Percentiles rank a stretch among this genome's conserved stretches.
Evolutionary conservation across 2,888 invertebrate genomes (phyloP).

Genomic region (Epinotia brunnichana): DNA sequence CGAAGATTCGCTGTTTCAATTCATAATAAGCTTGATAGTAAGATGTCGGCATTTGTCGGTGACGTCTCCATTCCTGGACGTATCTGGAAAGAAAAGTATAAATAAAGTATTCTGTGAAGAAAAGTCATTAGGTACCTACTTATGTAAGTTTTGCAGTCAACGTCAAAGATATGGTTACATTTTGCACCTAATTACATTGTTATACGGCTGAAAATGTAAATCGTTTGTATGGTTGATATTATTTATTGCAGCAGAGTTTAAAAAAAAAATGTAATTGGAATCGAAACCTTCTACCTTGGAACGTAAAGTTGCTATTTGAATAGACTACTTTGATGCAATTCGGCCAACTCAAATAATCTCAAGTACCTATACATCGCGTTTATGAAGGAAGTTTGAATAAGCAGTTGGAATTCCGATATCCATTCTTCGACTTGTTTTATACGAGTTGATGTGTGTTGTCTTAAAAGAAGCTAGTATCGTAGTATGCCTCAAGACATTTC

Average conservation of each 20-base stretch:
- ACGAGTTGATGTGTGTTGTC: neutral
- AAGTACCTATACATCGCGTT: neutral
- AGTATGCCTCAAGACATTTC: neutral
- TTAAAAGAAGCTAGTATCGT: neutral
- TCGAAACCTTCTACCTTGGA: too few species aligned
- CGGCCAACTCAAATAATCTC: too few species aligned
- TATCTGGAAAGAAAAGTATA: conserved; percentile 32
- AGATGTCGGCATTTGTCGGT: conserved; percentile 33
- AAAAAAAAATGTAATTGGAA: too few species aligned
- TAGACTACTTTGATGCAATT: too few species aligned
- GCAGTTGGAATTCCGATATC: neutral
- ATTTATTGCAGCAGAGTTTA: too few species aligned
- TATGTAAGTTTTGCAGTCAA: neutral
- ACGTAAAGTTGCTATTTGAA: too few species aligned
- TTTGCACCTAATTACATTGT: too few species aligned
- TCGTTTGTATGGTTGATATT: too few species aligned
- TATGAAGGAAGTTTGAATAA: neutral
- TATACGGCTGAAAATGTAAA: too few species aligned
- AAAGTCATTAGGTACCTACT: neutral
- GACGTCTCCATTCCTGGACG: conserved; percentile 43
- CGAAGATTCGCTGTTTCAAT: conserved; percentile 47
- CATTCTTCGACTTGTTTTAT: neutral
- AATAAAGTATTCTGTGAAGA: conserved; percentile 1
- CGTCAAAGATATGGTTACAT: too few species aligned
- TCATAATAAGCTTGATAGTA: conserved; percentile 47